Conservation (phyloP, 2,113 vertebrate genomes). For the Albula goreensis region DNA sequence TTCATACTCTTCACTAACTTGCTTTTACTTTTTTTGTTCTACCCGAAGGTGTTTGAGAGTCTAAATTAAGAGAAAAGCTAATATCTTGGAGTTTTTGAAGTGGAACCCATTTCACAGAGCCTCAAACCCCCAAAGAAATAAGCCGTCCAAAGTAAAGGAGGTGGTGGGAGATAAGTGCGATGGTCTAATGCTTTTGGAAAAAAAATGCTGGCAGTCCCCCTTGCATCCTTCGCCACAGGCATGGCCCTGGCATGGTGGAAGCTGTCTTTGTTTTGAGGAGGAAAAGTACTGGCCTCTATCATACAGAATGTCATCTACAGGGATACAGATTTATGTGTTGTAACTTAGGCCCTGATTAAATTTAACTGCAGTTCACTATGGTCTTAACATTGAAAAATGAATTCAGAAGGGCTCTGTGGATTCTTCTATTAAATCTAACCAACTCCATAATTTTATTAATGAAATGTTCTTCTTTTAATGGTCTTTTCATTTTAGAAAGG, state of each 20-base stretch:
- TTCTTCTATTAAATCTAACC: not conserved
- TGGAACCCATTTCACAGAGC: conserved; percentile 12
- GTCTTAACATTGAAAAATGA: not conserved
- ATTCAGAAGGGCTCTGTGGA: not conserved
- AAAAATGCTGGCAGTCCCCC: not conserved
- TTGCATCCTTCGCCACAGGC: not conserved
- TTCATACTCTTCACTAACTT: not conserved
- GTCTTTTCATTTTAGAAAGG: not conserved
- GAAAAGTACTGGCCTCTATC: not conserved
- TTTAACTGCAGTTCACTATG: not conserved
- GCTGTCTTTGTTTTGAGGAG: not conserved
- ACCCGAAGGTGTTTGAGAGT: conserved; percentile 9
- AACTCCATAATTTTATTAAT: not conserved
- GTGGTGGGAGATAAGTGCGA: not conserved
- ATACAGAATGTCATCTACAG: not conserved
- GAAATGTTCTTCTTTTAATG: not conserved
- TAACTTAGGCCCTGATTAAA: not conserved
- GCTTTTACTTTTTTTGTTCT: conserved; percentile 3
- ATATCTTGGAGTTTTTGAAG: conserved; percentile 9
- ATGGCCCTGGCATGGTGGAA: not conserved
- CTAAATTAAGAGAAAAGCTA: conserved; percentile 11
- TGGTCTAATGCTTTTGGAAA: not conserved
- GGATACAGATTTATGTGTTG: not conserved
- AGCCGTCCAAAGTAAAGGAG: conserved; percentile 2
- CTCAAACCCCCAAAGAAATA: not conserved